Conservation (phyloP, 2,888 invertebrate genomes). For the Chalcosyrphus nemorum region DNA sequence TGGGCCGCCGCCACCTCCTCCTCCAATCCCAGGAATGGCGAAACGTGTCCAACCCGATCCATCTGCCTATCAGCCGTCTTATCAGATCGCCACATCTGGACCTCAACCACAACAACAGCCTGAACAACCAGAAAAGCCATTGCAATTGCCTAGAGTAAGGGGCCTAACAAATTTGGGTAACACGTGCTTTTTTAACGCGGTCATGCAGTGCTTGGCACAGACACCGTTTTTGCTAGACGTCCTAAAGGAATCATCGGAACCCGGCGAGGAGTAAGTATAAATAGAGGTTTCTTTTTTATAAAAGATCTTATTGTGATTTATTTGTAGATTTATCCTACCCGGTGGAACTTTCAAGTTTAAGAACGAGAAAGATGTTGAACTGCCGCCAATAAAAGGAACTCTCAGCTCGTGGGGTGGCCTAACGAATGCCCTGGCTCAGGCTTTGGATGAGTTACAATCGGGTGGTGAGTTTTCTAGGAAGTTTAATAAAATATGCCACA, state of each 20-base stretch:
- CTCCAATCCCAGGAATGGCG: constrained; percentile 79
- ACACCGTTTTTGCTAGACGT: constrained; percentile 90
- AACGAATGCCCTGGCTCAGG: constrained; percentile 87
- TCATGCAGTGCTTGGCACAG: constrained; percentile 95
- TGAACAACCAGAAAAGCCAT: constrained; percentile 3
- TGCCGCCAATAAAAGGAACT: constrained; percentile 86
- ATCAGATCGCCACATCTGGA: background rate
- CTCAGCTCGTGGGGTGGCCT: constrained; percentile 88
- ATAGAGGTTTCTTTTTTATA: background rate
- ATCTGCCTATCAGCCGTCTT: background rate
- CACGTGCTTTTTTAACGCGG: constrained; percentile 98
- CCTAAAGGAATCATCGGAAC: constrained; percentile 86
- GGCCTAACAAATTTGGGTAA: constrained; percentile 96
- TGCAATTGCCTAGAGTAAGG: constrained; percentile 84
- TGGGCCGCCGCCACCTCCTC: constrained; percentile 74
- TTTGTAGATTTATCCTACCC: constrained; percentile 85
- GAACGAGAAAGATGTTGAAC: constrained; percentile 83
- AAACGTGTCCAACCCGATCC: constrained; percentile 75
- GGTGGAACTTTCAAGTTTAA: constrained; percentile 86
- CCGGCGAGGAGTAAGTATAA: constrained; percentile 84
- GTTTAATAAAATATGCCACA: too few relatives aligned
- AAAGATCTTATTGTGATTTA: background rate
- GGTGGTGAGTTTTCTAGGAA: constrained; percentile 78
- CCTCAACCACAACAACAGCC: background rate
- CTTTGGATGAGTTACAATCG: constrained; percentile 87